These are phyloP conservation scores for Pangasius macronema DNA, from an alignment of 2,797 vertebrate species.

Conservation along the genomic window DNA sequence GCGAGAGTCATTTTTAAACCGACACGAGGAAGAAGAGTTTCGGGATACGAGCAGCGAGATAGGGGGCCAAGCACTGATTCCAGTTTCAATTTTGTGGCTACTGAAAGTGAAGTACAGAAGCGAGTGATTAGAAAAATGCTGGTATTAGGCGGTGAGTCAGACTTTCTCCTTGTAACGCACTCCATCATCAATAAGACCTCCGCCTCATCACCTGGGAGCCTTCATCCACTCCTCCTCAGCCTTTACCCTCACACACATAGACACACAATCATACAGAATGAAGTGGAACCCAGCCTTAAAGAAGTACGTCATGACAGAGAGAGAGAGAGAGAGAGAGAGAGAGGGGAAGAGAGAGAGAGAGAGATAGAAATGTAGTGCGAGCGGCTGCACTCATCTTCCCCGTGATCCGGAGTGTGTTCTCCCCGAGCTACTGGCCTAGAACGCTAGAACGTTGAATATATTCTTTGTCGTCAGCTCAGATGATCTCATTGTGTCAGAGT, in stretches of 20 bases:
- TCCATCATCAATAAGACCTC: background rate
- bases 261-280: background rate
- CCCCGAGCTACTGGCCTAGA: slow-evolving; percentile 74
- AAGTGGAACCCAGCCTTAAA: background rate
- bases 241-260: background rate
- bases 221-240: slow-evolving; percentile 19
- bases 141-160: slow-evolving; percentile 7
- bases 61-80: background rate
- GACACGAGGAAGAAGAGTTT: too few relatives aligned
- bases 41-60: background rate
- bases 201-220: background rate
- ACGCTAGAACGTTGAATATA: slow-evolving; percentile 66
- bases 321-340: slow-evolving; percentile 5
- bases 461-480: slow-evolving; percentile 71
- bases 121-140: background rate
- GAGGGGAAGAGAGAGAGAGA: background rate
- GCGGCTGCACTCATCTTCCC: slow-evolving; percentile 24
- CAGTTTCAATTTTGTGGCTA: background rate
- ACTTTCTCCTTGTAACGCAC: background rate
- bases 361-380: background rate
- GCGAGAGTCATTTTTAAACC: background rate
- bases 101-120: background rate
- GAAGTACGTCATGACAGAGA: background rate
- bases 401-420: slow-evolving; percentile 55
- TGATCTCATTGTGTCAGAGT: slow-evolving; percentile 84